Evolutionary conservation across 1,140 invertebrate genomes (phyloP).

Genomic region (Pararge aegeria): DNA sequence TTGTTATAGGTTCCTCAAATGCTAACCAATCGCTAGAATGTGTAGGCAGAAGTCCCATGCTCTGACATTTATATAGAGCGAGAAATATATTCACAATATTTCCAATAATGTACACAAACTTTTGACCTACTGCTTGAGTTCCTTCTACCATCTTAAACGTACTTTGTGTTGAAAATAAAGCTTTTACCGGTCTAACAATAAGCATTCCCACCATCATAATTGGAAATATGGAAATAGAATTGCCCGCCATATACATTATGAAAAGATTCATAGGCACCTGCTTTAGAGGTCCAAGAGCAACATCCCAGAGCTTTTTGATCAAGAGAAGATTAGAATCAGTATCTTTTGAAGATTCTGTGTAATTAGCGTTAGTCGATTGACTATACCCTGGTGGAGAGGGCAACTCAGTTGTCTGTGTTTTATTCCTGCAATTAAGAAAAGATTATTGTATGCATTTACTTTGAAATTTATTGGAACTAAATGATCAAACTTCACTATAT

Average conservation of each 20-base stretch:
- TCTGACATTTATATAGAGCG: slow-evolving; percentile 99
- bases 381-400: slow-evolving; percentile 92
- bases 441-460: background rate
- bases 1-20: slow-evolving; percentile 95
- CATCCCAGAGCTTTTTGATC: slow-evolving; percentile 98
- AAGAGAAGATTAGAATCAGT: slow-evolving; percentile 91
- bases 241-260: slow-evolving; percentile 99
- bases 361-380: slow-evolving; percentile 84
- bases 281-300: slow-evolving; percentile 96
- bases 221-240: slow-evolving; percentile 99
- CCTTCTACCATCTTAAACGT: slow-evolving; percentile 98
- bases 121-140: slow-evolving; percentile 93
- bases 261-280: slow-evolving; percentile 99
- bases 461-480: background rate
- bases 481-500: background rate
- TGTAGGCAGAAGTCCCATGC: slow-evolving; percentile 98
- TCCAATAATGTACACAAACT: slow-evolving; percentile 96
- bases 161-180: slow-evolving; percentile 93
- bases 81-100: slow-evolving; percentile 96
- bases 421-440: slow-evolving; percentile 25
- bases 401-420: slow-evolving; percentile 73
- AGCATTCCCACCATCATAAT: slow-evolving; percentile 99
- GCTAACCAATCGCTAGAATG: slow-evolving; percentile 99
- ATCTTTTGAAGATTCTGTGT: slow-evolving; percentile 88
- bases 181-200: slow-evolving; percentile 96